Evolutionary conservation across 2,797 vertebrate species (phyloP).

Genomic region (Sebastolobus altivelis): DNA sequence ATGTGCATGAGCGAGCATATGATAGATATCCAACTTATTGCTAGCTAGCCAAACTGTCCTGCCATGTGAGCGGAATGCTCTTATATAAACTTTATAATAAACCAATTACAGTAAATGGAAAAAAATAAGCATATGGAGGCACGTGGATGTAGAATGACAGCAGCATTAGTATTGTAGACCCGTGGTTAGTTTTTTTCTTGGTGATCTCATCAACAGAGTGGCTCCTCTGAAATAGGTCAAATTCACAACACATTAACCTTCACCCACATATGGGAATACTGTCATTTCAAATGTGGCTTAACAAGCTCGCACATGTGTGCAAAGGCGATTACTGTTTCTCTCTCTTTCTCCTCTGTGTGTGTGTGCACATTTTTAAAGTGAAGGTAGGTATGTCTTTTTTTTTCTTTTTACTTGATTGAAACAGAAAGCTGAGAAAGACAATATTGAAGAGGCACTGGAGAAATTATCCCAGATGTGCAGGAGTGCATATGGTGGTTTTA

Average conservation of each 20-base stretch:
- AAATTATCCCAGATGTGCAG: slow-evolving; percentile 15
- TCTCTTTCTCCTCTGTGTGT: not conserved
- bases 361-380: not conserved
- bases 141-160: slow-evolving; percentile 4
- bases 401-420: not conserved
- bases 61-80: not conserved
- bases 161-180: slow-evolving; percentile 15
- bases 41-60: not conserved
- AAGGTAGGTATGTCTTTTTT: not conserved
- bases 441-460: slow-evolving; percentile 3
- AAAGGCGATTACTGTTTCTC: slow-evolving; percentile 28
- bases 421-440: slow-evolving; percentile 5
- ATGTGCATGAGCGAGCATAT: slow-evolving; percentile 49
- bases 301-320: slow-evolving; percentile 41
- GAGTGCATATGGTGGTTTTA: not conserved
- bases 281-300: slow-evolving; percentile 61
- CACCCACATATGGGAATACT: slow-evolving; percentile 62
- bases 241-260: slow-evolving; percentile 75
- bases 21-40: slow-evolving; percentile 16
- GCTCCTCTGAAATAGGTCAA: slow-evolving; percentile 72
- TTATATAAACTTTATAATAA: slow-evolving; percentile 6
- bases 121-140: not conserved
- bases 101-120: not conserved
- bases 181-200: slow-evolving; percentile 25
- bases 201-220: slow-evolving; percentile 39